Evolutionary conservation across 2,888 invertebrate genomes (phyloP), one percentile per base, ranked within the genome.

Genomic region (Hedya salicella): DNA sequence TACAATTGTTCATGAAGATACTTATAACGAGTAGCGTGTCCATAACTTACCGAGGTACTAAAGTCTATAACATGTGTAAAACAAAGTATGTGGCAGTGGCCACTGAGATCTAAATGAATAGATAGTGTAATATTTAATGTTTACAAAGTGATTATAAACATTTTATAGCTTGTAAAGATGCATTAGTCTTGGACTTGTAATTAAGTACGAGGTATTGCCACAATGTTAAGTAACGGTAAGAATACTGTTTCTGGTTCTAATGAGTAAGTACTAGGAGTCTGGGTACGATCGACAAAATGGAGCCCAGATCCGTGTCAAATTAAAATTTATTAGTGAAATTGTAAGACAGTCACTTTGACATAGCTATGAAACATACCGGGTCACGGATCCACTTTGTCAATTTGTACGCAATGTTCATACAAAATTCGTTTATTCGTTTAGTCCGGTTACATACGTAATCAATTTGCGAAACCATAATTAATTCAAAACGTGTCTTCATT

Each of bases 11-110:
- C 14, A 13, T 40, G 13, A 13, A 13, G 36, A 13, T 53, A 19
- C 39, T 39, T 53, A 39, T 32, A 11, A 50, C 0, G 17, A 39
- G 16, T 42, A 21, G 13, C n/a, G 21, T 56, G 56, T 56, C 56
- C 56, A 30, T 42, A 56, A 56, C 56, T 56, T 25, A 42, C 42
- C 56, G 56, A 16, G 56, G 25, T 56, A 42, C 30, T 30, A 0
- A 42, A 25, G 16, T 16, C 6, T 54, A 16, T 11, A 21, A 42
- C 40, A 36, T 8, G 39, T 39, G n/a, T 17, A 13, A 52, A 52
- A 36, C 14, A 9, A 44, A 16, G 13, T 56, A 30, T 16, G 42
- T 17, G 56, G 56, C 42, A 56, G 42, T 56, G 42, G 9, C 42
- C 16, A 13, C 13, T 2, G 40, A 44, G 42, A 56, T 56, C 16